Evolutionary conservation across 2,888 invertebrate genomes (phyloP).

Genomic region (Amphipyra berbera): DNA sequence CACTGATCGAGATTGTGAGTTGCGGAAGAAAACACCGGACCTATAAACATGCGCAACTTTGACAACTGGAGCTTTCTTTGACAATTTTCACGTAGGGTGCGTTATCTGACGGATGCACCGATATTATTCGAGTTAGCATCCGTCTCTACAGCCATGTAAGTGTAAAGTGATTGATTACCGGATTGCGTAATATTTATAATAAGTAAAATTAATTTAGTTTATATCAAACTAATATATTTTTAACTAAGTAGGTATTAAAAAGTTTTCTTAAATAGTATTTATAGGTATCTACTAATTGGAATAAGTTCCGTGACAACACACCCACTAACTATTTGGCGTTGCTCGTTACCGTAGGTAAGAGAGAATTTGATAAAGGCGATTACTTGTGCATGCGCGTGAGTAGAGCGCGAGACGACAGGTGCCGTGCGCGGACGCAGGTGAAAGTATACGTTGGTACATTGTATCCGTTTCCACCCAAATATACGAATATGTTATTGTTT

Average conservation of each 20-base stretch:
- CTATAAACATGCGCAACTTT: conserved; percentile 76
- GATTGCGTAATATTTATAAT: too few relatives aligned
- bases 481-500: conserved; percentile 22
- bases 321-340: conserved; percentile 20
- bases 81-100: conserved; percentile 52
- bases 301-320: conserved; percentile 10
- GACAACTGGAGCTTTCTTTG: conserved; percentile 79
- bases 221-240: neutral
- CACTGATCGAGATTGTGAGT: conserved; percentile 87
- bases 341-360: conserved; percentile 52
- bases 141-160: neutral
- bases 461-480: conserved; percentile 79
- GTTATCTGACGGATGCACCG: conserved; percentile 22
- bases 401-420: conserved; percentile 70
- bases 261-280: neutral
- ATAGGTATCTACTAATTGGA: neutral
- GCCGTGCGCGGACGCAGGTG: conserved; percentile 72
- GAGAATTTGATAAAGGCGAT: conserved; percentile 62
- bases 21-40: conserved; percentile 87
- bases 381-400: conserved; percentile 56
- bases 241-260: too few relatives aligned
- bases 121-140: neutral
- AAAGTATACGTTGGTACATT: conserved; percentile 79
- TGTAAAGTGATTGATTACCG: neutral
- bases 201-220: neutral